Evolutionary conservation across 2,888 invertebrate genomes (phyloP), one percentile per base, ranked within the genome.

Genomic region (Laothoe populi): DNA sequence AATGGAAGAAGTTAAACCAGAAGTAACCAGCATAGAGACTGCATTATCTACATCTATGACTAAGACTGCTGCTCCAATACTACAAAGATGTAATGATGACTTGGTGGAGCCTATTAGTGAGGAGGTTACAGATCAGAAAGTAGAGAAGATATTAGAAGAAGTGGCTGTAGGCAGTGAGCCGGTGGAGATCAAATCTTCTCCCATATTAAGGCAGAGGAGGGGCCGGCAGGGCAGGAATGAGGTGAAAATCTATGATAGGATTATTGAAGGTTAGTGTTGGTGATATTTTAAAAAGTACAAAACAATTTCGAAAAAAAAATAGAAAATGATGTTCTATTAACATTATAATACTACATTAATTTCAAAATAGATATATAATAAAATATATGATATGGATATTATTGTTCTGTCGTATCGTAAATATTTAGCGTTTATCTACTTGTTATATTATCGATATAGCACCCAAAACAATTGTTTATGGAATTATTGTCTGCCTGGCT

Each of bases 201-300:
- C 90, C 0, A 66, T 91, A 31, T 65, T 92, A 64, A 78, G 92
- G 44, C 88, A 90, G 69, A 78, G 77, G 35, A 74, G 92, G 45
- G 92, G 92, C 0, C 73, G 92, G 13, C 91, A 90, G 64, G 91
- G 92, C 0, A 76, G 86, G 61, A 91, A 85, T 68, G 92, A 92
- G 71, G 93, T 93, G 11, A 93, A 93, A 70, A 92, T 93, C 53
- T 92, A 93, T 79, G 93, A 93, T 65, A 84, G 90, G 63, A 84
- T 93, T 68, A 87, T 92, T 74, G 93, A 93, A 83, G 93, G 92
- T 91, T n/a, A n/a, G 72, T 44, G 45, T 64, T 24, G 10, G 38
- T 31, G 13, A 40, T 49, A 1, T 26, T 26, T 26, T n/a, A n/a
- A n/a, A n/a, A n/a, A n/a, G n/a, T n/a, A n/a, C n/a, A n/a, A n/a